Evolutionary conservation across 1,140 invertebrate genomes (phyloP).

Genomic region (Drosophila bipectinata): DNA sequence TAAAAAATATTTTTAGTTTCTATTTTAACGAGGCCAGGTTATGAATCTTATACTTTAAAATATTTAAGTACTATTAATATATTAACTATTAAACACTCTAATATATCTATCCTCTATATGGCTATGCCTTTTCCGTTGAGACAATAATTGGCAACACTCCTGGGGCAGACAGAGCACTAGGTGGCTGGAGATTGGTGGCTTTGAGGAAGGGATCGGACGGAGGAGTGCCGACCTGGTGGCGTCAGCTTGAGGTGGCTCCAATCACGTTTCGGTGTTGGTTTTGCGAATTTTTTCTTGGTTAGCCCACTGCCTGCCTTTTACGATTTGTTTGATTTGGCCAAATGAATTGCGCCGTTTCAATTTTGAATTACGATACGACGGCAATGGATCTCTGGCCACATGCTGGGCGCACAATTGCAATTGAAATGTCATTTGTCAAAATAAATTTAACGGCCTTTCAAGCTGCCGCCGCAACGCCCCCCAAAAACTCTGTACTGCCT

Average conservation of each 20-base stretch:
- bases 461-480: constrained; percentile 58
- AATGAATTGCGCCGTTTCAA: constrained; percentile 80
- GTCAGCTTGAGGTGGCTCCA: constrained; percentile 76
- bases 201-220: constrained; percentile 6
- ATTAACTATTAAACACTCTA: too few relatives aligned
- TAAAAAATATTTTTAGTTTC: too few relatives aligned
- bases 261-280: constrained; percentile 64
- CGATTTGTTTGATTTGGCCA: constrained; percentile 80
- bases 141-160: not conserved
- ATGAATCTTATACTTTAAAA: too few relatives aligned
- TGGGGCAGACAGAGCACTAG: constrained; percentile 4
- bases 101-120: too few relatives aligned
- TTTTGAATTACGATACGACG: constrained; percentile 67
- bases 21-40: too few relatives aligned
- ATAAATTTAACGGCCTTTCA: constrained; percentile 80
- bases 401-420: constrained; percentile 70
- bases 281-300: constrained; percentile 26
- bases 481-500: constrained; percentile 1
- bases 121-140: too few relatives aligned
- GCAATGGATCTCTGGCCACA: constrained; percentile 43
- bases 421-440: constrained; percentile 84
- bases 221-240: constrained; percentile 55
- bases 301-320: constrained; percentile 73
- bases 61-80: too few relatives aligned
- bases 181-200: constrained; percentile 24